phyloP scores from a whole-genome alignment of 2,797 vertebrate species.

The Gallirallus australis region DNA sequence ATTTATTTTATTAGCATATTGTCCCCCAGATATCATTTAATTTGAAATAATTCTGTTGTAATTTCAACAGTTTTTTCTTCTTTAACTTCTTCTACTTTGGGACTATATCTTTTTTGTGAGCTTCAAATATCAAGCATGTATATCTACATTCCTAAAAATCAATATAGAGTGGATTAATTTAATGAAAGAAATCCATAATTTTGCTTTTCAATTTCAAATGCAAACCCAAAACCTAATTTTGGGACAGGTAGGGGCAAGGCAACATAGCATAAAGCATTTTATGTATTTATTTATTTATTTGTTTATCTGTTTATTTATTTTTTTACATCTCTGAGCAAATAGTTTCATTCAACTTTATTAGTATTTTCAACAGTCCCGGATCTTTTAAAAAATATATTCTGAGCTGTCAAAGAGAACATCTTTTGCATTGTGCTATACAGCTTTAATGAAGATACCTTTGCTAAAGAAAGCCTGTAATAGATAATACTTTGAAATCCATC shows the following conservation, averaged over 20 bases:
- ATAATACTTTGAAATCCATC: constrained; percentile 30
- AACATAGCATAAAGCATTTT: background rate
- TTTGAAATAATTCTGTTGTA: constrained; percentile 1
- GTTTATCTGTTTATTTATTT: background rate
- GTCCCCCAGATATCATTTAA: background rate
- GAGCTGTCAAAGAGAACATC: background rate
- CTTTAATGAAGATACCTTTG: background rate
- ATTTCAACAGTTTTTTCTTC: background rate
- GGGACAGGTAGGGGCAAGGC: background rate
- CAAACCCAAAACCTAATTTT: background rate
- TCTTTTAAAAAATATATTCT: constrained; percentile 25
- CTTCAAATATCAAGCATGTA: background rate
- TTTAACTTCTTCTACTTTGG: background rate
- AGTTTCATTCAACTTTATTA: constrained; percentile 2
- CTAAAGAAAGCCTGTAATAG: constrained; percentile 29
- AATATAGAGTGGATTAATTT: background rate
- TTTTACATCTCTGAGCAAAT: background rate
- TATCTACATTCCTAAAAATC: background rate
- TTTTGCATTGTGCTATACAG: background rate
- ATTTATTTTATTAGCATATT: constrained; percentile 13
- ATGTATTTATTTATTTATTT: background rate
- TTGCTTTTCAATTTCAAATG: background rate
- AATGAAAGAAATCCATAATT: background rate
- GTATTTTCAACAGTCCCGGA: background rate
- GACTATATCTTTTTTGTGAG: background rate